phyloP scores from a whole-genome alignment of 2,888 invertebrate genomes.

The Pristionchus entomophagus region DNA sequence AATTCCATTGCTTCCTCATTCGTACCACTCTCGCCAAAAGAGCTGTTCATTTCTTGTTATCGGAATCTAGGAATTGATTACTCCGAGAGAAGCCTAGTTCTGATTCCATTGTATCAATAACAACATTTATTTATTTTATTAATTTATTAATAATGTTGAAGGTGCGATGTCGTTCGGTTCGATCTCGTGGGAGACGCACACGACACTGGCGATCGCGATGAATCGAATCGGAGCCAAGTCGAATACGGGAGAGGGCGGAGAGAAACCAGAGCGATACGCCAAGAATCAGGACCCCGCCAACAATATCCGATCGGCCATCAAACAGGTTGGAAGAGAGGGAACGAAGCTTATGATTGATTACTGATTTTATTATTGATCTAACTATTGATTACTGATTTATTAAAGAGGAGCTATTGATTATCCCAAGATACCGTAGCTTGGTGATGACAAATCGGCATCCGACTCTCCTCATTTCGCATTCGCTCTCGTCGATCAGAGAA shows the following conservation, averaged over 20 bases:
- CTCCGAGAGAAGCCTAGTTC: too few relatives aligned
- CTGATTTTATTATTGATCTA: too few relatives aligned
- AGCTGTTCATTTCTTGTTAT: too few relatives aligned
- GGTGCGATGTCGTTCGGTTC: slow-evolving; percentile 98
- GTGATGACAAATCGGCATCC: too few relatives aligned
- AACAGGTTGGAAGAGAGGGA: slow-evolving; percentile 82
- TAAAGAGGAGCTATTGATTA: too few relatives aligned
- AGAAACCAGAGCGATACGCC: slow-evolving; percentile 82
- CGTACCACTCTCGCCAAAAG: too few relatives aligned
- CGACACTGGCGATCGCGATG: slow-evolving; percentile 95
- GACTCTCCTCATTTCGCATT: too few relatives aligned
- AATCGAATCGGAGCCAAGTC: slow-evolving; percentile 97
- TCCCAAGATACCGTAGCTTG: too few relatives aligned
- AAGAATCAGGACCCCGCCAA: slow-evolving; percentile 85
- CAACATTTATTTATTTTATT: background rate
- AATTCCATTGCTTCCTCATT: too few relatives aligned
- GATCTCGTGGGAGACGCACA: slow-evolving; percentile 95
- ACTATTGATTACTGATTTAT: too few relatives aligned
- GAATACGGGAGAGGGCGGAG: slow-evolving; percentile 97
- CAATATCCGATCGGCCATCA: slow-evolving; percentile 93
- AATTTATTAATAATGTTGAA: slow-evolving; percentile 29
- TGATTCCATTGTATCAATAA: background rate
- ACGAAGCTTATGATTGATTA: background rate
- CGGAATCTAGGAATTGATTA: too few relatives aligned
- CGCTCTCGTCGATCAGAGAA: too few relatives aligned